These are phyloP conservation scores for Petaurus breviceps DNA, from an alignment of 2,113 vertebrate genomes.

Conservation along the genomic window DNA sequence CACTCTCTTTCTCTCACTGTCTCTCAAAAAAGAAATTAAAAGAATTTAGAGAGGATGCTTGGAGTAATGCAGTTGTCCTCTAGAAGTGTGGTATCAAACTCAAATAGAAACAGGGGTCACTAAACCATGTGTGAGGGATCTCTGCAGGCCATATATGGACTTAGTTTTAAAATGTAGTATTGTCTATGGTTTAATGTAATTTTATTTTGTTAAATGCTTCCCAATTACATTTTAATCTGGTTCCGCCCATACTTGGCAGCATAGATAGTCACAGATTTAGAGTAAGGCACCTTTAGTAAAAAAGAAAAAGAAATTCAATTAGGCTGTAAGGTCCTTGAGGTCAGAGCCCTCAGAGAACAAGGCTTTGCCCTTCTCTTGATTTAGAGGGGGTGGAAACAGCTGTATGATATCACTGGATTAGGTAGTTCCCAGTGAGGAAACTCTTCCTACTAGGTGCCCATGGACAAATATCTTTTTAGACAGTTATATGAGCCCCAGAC, in stretches of 20 bases:
- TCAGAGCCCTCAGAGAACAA: not conserved
- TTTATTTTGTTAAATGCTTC: not conserved
- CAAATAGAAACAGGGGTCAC: not conserved
- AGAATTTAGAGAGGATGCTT: not conserved
- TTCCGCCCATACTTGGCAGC: not conserved
- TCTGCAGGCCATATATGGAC: not conserved
- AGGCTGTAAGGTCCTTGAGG: not conserved
- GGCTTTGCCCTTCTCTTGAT: not conserved
- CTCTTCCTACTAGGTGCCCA: not conserved
- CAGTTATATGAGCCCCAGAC: not conserved
- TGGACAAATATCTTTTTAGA: not conserved
- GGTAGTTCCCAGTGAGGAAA: not conserved
- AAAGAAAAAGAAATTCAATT: not conserved
- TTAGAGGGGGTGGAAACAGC: not conserved
- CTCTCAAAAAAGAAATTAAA: not conserved
- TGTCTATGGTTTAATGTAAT: not conserved
- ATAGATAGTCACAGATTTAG: not conserved
- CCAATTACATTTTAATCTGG: not conserved
- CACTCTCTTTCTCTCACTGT: no score
- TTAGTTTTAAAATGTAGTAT: not conserved
- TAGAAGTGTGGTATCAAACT: not conserved
- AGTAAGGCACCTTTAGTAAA: not conserved
- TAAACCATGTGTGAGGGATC: not conserved
- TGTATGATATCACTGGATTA: not conserved
- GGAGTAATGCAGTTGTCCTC: not conserved